phyloP scores from a whole-genome alignment of 2,797 vertebrate species.

The Acridotheres tristis region DNA sequence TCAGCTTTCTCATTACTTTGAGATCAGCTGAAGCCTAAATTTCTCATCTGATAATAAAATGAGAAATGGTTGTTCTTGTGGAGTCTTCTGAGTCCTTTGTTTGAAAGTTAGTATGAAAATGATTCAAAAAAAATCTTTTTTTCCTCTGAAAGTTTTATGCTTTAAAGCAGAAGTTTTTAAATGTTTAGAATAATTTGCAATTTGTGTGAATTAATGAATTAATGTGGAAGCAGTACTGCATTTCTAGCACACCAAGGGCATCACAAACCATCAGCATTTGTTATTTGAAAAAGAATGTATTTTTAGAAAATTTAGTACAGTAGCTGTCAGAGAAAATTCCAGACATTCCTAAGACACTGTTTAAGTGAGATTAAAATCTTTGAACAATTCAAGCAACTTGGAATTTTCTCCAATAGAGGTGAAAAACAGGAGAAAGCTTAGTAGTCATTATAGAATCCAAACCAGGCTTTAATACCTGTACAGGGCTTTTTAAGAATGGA shows the following conservation, averaged over 20 bases:
- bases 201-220: background rate
- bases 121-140: background rate
- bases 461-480: background rate
- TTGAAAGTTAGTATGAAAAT: background rate
- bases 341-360: background rate
- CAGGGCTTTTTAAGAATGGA: background rate
- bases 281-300: background rate
- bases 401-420: background rate
- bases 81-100: background rate
- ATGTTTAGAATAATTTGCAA: background rate
- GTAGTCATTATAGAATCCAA: background rate
- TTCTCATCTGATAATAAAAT: background rate
- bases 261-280: background rate
- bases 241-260: background rate
- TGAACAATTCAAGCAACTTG: background rate
- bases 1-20: background rate
- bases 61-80: background rate
- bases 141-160: background rate
- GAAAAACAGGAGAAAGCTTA: background rate
- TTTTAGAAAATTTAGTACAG: background rate
- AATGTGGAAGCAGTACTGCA: background rate
- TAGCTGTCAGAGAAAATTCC: background rate
- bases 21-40: background rate
- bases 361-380: background rate
- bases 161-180: background rate